Evolutionary conservation across 2,797 vertebrate genomes (phyloP), one percentile per base, ranked within the genome.

Genomic region (Acanthurus lineatus): DNA sequence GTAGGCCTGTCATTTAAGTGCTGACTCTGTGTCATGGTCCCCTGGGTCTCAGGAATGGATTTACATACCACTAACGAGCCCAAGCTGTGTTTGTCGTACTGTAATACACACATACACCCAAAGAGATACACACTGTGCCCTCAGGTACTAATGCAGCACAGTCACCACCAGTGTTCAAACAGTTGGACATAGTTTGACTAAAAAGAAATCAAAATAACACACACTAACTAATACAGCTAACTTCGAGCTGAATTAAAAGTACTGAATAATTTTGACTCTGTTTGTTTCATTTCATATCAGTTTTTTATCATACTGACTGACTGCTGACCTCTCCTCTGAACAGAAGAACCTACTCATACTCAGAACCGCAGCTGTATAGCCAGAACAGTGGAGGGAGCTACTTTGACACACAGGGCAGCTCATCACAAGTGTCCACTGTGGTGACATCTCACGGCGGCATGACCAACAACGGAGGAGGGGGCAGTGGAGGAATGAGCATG

Each of bases 301-400:
- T 25, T 25, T 67, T 38, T 45, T 20, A 22, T 6, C 7, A 5
- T 16, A 16, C 0, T 54, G 61, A 74, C 58, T 87, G 52, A 86
- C 75, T 48, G 25, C 66, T 44, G 6, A 32, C 67, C 7, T 89
- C 72, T 87, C 73, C 15, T 68, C 15, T 63, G 65, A 80, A 82
- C 94, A 98, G 98, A 94, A 96, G 97, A 83, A 94, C 97, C 0
- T 99, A 99, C 78, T 94, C 97, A 0, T 99, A 99, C 95, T 94
- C 96, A 0, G 98, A 99, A 91, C 96, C 98, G 1, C 97, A 98
- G 95, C 95, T 99, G 85, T 99, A 98, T 51, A 96, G 96, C 77
- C 96, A 98, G 87, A 97, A 97, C 96, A 96, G 96, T 10, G 92
- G 96, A 1, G 95, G 97, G 7, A 96, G 95, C 89, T 99, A 99